These are phyloP conservation scores for Glaucopsyche alexis DNA, from an alignment of 2,888 invertebrate genomes.

Conservation along the genomic window DNA sequence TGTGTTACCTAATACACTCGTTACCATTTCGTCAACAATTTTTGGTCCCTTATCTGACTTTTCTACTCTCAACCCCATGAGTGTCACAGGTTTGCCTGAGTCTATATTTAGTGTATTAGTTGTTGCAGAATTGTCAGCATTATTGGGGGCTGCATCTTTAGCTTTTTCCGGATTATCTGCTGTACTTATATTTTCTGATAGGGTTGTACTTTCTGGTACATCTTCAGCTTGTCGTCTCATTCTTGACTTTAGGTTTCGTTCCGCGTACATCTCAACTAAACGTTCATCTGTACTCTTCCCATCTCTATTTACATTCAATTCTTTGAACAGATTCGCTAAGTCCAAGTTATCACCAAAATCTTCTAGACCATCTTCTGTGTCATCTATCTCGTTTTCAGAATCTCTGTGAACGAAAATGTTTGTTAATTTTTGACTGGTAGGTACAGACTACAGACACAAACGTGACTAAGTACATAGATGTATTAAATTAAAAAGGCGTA, in stretches of 20 bases:
- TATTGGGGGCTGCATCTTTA: background rate
- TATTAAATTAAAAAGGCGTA: too few relatives aligned
- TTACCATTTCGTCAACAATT: slow-evolving; percentile 61
- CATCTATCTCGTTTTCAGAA: slow-evolving; percentile 41
- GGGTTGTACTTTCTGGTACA: background rate
- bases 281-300: slow-evolving; percentile 41
- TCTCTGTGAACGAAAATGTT: slow-evolving; percentile 37
- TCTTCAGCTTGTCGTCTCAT: slow-evolving; percentile 32
- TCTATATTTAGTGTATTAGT: background rate
- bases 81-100: background rate
- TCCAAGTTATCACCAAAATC: slow-evolving; percentile 42
- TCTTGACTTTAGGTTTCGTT: slow-evolving; percentile 31
- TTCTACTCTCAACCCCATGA: slow-evolving; percentile 64
- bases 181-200: background rate
- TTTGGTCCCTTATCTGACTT: slow-evolving; percentile 65
- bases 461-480: too few relatives aligned
- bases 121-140: background rate
- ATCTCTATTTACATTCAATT: slow-evolving; percentile 46
- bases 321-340: slow-evolving; percentile 42
- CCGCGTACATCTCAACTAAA: slow-evolving; percentile 45
- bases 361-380: slow-evolving; percentile 37
- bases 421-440: background rate
- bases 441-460: too few relatives aligned
- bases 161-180: background rate
- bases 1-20: slow-evolving; percentile 60